A percentile compares a stretch with the other conserved stretches of the same genome.
These are phyloP conservation scores for Chalcosyrphus nemorum DNA, from an alignment of 2,888 invertebrate species.

Conservation along the genomic window DNA sequence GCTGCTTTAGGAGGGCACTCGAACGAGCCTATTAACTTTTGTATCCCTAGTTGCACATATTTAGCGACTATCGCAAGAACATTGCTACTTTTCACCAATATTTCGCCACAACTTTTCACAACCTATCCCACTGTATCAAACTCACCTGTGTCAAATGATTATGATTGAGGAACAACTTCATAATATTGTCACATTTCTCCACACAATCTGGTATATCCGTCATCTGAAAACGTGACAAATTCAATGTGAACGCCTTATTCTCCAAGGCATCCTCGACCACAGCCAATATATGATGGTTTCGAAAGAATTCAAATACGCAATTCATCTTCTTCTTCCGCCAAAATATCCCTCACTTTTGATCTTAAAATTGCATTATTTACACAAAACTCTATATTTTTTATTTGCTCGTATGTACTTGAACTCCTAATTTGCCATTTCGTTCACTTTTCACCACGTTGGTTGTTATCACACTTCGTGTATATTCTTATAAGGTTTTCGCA, in stretches of 20 bases:
- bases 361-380: background rate
- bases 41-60: too few species aligned
- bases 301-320: conserved; percentile 86
- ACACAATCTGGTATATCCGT: conserved; percentile 84
- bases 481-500: too few species aligned
- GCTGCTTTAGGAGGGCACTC: too few species aligned
- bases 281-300: conserved; percentile 86
- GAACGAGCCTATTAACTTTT: too few species aligned
- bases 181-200: conserved; percentile 84
- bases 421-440: conserved; percentile 26
- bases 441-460: background rate
- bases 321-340: conserved; percentile 83
- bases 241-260: conserved; percentile 84
- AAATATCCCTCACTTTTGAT: background rate
- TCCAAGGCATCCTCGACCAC: conserved; percentile 86
- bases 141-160: conserved; percentile 84
- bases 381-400: background rate
- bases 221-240: conserved; percentile 86
- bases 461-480: conserved; percentile 15
- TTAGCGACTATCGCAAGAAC: too few species aligned
- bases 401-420: conserved; percentile 15
- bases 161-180: conserved; percentile 86
- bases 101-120: too few species aligned
- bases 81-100: too few species aligned
- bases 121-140: too few species aligned